Evolutionary conservation across 1,140 invertebrate species (phyloP), one percentile per base, ranked within the genome.

Genomic region (Plutomurus gul): DNA sequence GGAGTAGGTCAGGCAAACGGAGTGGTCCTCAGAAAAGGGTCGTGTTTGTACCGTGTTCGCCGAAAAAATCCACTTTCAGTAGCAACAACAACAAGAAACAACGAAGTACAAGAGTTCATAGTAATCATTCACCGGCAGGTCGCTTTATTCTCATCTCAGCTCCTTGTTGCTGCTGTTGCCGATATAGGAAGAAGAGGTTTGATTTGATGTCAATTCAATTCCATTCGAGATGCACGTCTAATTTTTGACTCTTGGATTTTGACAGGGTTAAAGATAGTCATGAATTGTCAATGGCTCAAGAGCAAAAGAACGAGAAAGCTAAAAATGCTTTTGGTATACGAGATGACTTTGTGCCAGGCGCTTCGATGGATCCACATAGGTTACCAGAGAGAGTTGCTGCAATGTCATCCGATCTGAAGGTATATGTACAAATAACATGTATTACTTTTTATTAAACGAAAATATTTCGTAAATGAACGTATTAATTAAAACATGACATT

Each of bases 281-380:
- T 88, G 94, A 97, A 86, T 91, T 97, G 76, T 96, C 96, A 3
- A 95, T 96, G 87, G 96, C 96, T n/a, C 96, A 97, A 85, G 93
- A 95, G 85, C 93, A 96, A 85, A 98, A 98, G 87, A 99, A 99
- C 90, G 94, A 93, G 7, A 92, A 92, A 71, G 88, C 98, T 71
- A 91, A 95, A 51, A 94, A 96, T 85, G 96, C 96, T 0, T 98
- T 99, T 87, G 96, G 96, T 60, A 96, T 99, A 81, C 94, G 94
- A 30, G 93, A 95, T 80, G 92, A 93, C 84, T 99, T 97, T 88
- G 93, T 96, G 13, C 96, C 98, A 87, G 96, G 96, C 27, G 94
- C 93, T 84, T 96, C 95, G 84, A 90, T 98, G 86, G 96, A 98
- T 88, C 92, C 94, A 11, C 92, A 94, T 85, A 89, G 95, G 25